Evolutionary conservation across 30 jellyfish, hydroid and myxozoan genomes (phyloP), one percentile per base, ranked within the genome.

Genomic region (Hydra vulgaris): DNA sequence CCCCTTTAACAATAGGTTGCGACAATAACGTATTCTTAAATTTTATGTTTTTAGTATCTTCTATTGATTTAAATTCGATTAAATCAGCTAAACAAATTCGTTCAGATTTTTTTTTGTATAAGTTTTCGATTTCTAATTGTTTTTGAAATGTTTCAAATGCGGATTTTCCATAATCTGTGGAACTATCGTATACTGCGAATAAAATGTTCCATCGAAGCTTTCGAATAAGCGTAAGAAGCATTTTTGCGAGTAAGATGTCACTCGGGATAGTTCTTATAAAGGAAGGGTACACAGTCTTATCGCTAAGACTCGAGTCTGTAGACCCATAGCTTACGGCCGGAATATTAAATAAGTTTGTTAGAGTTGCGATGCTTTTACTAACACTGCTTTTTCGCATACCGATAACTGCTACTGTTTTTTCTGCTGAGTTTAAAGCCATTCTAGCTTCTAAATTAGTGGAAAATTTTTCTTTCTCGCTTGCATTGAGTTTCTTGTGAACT

Each of bases 221-320:
- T 27, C 72, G 56, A 0, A 88, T 71, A 8, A 83, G 54, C 8
- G 79, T 85, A 21, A 56, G 5, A 20, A 88, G 19, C 26, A 80
- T 80, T 72, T 72, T 54, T 17, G 85, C 75, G 56, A 82, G 66
- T 56, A 88, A 70, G 8, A 40, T 25, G 53, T 88, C 96, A 54
- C 56, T 82, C 0, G 96, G 96, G 24, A 79, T 87, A 24, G 96
- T 88, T 23, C 96, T 71, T n/a, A 74, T 70, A 72, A 88, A 88
- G 79, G 88, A 69, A 19, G 74, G 73, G 69, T 75, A 88, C 23
- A 88, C 79, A 23, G 56, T 76, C 18, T 77, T 73, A 73, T 88
- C 76, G 52, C 89, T 77, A 23, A 88, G 83, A 52, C 80, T 25
- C 8, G 88, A 71, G 21, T 88, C 86, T 0, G 93, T 88, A 8